These are phyloP conservation scores for Temnothorax longispinosus DNA, from an alignment of 1,140 invertebrate genomes.

Conservation along the genomic window DNA sequence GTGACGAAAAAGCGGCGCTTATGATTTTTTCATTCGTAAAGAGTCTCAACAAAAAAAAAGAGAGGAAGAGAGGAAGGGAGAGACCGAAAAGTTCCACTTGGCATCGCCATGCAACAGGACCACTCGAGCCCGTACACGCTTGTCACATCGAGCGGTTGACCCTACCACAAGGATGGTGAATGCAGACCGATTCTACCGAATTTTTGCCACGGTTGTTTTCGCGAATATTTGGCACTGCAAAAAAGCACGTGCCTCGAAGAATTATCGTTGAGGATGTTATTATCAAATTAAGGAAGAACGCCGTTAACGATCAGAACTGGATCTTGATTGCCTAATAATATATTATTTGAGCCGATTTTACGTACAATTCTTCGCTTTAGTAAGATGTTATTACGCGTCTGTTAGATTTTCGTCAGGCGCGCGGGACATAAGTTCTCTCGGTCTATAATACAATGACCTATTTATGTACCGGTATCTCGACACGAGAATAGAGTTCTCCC, in stretches of 20 bases:
- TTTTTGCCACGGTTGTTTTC: not conserved
- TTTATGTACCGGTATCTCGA: not conserved
- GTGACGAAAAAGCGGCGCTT: conserved; percentile 10
- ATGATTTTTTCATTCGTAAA: conserved; percentile 22
- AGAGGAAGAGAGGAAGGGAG: not conserved
- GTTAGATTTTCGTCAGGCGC: not conserved
- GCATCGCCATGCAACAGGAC: conserved; percentile 8
- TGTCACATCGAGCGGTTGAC: conserved; percentile 19
- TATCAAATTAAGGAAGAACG: no score
- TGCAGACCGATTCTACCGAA: not conserved
- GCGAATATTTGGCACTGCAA: not conserved
- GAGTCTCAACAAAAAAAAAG: not conserved
- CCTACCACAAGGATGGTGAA: not conserved
- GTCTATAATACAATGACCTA: not conserved
- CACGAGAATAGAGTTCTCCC: not conserved
- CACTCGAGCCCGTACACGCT: conserved; percentile 1
- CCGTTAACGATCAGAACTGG: no score
- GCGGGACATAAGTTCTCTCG: not conserved
- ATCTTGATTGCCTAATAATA: no score
- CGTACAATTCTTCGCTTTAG: no score
- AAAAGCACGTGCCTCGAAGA: not conserved
- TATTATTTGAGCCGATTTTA: no score
- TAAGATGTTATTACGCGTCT: no score
- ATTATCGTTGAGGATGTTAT: not conserved
- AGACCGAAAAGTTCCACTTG: not conserved